Evolutionary conservation across 2,888 invertebrate genomes (phyloP).

Genomic region (Blastobasis adustella): DNA sequence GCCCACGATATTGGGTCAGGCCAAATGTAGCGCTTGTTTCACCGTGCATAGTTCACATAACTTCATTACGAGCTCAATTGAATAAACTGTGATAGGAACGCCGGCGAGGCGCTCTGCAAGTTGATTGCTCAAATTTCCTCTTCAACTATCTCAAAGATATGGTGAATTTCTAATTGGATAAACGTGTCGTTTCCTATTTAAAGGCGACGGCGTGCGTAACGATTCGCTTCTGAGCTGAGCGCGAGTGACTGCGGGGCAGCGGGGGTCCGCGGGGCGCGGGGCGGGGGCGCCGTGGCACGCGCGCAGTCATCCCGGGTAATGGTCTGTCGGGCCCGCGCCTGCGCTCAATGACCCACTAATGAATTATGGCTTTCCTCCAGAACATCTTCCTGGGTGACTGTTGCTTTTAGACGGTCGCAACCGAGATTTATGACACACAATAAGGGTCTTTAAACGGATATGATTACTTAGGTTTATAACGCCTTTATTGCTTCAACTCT

Average conservation of each 20-base stretch:
- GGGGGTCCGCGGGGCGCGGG: slow-evolving; percentile 25
- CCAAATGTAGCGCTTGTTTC: slow-evolving; percentile 42
- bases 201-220: slow-evolving; percentile 64
- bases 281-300: slow-evolving; percentile 49
- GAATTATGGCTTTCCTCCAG: slow-evolving; percentile 57
- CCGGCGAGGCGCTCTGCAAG: slow-evolving; percentile 66
- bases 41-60: slow-evolving; percentile 62
- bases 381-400: slow-evolving; percentile 54
- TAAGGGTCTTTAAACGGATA: slow-evolving; percentile 4
- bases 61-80: slow-evolving; percentile 73
- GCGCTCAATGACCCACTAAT: slow-evolving; percentile 63
- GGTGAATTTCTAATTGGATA: slow-evolving; percentile 76
- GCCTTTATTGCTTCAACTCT: not conserved
- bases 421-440: slow-evolving; percentile 20
- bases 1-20: slow-evolving; percentile 27
- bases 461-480: slow-evolving; percentile 6
- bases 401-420: slow-evolving; percentile 30
- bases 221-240: slow-evolving; percentile 55
- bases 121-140: slow-evolving; percentile 75
- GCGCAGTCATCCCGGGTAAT: slow-evolving; percentile 70
- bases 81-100: slow-evolving; percentile 73
- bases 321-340: slow-evolving; percentile 42
- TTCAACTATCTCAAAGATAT: slow-evolving; percentile 75
- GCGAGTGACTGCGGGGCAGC: slow-evolving; percentile 21
- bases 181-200: slow-evolving; percentile 76